Percentiles rank a stretch among this genome's conserved stretches.
These are phyloP conservation scores for Heteractis magnifica DNA, from an alignment of 92 coral and sea anemone genomes.

Conservation along the genomic window DNA sequence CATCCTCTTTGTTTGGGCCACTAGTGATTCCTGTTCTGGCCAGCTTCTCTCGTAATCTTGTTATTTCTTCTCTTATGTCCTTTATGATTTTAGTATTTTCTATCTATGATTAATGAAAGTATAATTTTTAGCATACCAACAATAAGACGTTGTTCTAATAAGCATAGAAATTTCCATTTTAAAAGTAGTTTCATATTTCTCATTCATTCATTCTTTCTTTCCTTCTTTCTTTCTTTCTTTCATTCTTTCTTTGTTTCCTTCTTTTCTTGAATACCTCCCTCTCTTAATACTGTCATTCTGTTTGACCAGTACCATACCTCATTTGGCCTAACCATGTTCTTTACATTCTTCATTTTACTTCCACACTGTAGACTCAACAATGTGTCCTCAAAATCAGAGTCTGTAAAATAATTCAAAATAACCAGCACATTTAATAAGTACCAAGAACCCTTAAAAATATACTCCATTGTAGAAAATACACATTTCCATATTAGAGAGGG, in stretches of 20 bases:
- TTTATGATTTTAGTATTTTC: slow-evolving; percentile 92
- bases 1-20: slow-evolving; percentile 87
- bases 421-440: background rate
- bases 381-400: slow-evolving; percentile 92
- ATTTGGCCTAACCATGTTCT: slow-evolving; percentile 75
- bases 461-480: too few species aligned
- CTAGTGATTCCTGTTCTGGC: slow-evolving; percentile 71
- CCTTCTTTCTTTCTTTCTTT: background rate
- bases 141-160: background rate
- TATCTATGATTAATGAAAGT: slow-evolving; percentile 45
- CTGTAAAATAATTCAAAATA: slow-evolving; percentile 29
- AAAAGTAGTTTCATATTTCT: background rate
- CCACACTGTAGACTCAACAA: slow-evolving; percentile 82
- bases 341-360: slow-evolving; percentile 67
- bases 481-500: too few species aligned
- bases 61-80: slow-evolving; percentile 87
- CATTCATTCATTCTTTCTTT: background rate
- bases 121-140: background rate
- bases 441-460: background rate
- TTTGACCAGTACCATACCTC: slow-evolving; percentile 47
- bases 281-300: background rate
- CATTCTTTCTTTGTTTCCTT: background rate
- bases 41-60: slow-evolving; percentile 87
- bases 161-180: too few species aligned
- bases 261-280: background rate